Evolutionary conservation across 2,888 invertebrate genomes (phyloP).

Genomic region (Cabera pusaria): DNA sequence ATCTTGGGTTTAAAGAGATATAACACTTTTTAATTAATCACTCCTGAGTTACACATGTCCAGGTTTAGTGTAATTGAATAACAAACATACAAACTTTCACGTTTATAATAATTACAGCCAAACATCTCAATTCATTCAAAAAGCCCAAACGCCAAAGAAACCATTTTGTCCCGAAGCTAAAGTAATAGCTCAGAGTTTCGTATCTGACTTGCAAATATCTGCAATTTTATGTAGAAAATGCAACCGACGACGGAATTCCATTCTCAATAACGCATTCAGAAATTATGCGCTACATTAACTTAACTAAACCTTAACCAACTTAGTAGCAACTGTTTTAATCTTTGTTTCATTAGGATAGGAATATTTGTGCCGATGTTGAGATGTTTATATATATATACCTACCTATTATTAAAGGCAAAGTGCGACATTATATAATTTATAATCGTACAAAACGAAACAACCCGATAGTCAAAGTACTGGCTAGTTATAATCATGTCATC

Average conservation of each 20-base stretch:
- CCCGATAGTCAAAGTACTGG: too few relatives aligned
- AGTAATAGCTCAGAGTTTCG: slow-evolving; percentile 51
- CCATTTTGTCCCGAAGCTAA: slow-evolving; percentile 47
- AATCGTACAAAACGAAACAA: too few relatives aligned
- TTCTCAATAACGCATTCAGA: slow-evolving; percentile 54
- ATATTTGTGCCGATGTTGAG: too few relatives aligned
- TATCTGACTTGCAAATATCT: slow-evolving; percentile 73
- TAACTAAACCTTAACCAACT: slow-evolving; percentile 21
- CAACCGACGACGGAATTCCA: slow-evolving; percentile 61
- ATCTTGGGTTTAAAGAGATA: too few relatives aligned
- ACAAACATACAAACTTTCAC: slow-evolving; percentile 12
- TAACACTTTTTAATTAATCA: too few relatives aligned
- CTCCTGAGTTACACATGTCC: too few relatives aligned
- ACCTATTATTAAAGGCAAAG: too few relatives aligned
- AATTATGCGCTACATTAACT: slow-evolving; percentile 45
- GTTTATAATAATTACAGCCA: slow-evolving; percentile 17
- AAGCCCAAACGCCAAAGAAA: slow-evolving; percentile 53
- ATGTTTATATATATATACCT: too few relatives aligned
- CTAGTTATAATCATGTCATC: too few relatives aligned
- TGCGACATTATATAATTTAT: too few relatives aligned
- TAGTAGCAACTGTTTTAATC: slow-evolving; percentile 27
- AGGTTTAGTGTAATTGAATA: neutral
- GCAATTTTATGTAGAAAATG: slow-evolving; percentile 70
- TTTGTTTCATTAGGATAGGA: slow-evolving; percentile 9
- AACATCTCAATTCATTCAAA: slow-evolving; percentile 36